Evolutionary conservation across 1,140 invertebrate species (phyloP).

Genomic region (Drosophila serrata): DNA sequence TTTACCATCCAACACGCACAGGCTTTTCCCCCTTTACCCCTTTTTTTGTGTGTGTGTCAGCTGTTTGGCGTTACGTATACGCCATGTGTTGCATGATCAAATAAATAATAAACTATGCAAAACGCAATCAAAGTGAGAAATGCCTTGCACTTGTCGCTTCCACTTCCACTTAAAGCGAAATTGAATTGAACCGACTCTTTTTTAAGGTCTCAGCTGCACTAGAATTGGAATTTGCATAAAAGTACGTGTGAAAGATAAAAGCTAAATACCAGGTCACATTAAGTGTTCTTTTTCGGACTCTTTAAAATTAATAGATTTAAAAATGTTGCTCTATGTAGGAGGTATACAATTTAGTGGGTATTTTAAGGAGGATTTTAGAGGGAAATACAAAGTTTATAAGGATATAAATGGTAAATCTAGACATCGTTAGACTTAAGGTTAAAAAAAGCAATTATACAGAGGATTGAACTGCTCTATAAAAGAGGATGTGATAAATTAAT

Average conservation of each 20-base stretch:
- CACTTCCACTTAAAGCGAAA: slow-evolving; percentile 59
- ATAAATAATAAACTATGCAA: slow-evolving; percentile 50
- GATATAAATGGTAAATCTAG: not conserved
- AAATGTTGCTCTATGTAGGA: not conserved
- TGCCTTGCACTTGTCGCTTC: slow-evolving; percentile 56
- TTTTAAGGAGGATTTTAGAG: not conserved
- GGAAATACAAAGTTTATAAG: not conserved
- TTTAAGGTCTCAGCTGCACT: slow-evolving; percentile 29
- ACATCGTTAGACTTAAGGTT: not conserved
- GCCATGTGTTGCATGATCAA: slow-evolving; percentile 59
- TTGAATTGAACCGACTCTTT: slow-evolving; percentile 61
- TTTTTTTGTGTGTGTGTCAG: slow-evolving; percentile 6
- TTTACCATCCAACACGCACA: slow-evolving; percentile 15
- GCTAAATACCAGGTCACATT: slow-evolving; percentile 10
- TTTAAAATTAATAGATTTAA: not conserved
- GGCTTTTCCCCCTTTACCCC: not conserved
- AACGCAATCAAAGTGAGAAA: slow-evolving; percentile 43
- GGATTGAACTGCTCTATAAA: no score
- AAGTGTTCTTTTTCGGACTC: not conserved
- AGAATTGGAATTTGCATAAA: slow-evolving; percentile 27
- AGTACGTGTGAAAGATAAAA: slow-evolving; percentile 33
- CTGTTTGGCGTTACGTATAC: slow-evolving; percentile 47
- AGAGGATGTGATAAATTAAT: no score
- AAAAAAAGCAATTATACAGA: not conserved
- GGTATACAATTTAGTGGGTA: not conserved